phyloP scores from a whole-genome alignment of 2,113 vertebrate genomes.

The Gobiocypris rarus region DNA sequence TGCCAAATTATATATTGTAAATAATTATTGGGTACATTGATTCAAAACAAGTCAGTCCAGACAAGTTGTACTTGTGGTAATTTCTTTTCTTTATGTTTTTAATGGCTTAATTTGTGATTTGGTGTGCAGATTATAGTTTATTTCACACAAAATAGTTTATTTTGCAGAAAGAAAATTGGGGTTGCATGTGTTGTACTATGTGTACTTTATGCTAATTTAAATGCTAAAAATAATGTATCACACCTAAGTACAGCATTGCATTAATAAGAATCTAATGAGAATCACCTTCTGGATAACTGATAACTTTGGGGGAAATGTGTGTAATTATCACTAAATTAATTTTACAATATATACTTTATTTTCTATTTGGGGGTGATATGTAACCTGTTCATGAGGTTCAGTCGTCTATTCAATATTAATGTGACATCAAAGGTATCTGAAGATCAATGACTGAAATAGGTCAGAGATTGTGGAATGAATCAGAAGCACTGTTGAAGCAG shows the following conservation, averaged over 20 bases:
- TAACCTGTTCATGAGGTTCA: not conserved
- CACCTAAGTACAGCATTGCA: not conserved
- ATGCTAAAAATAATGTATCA: not conserved
- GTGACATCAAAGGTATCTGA: not conserved
- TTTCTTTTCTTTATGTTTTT: not conserved
- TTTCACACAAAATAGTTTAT: no score
- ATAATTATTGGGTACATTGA: not conserved
- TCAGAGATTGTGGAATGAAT: conserved; percentile 18
- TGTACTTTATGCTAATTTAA: not conserved
- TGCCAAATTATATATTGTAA: not conserved
- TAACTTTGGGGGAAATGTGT: not conserved
- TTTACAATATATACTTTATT: not conserved
- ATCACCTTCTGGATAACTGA: not conserved
- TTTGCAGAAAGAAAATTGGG: no score
- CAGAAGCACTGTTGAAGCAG: not conserved
- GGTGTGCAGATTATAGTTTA: no score
- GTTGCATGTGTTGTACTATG: not conserved
- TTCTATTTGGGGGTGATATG: not conserved
- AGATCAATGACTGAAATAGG: not conserved
- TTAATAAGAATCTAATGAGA: not conserved
- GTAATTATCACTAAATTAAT: not conserved
- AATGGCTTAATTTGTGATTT: no score
- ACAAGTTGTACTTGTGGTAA: not conserved
- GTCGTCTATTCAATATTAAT: not conserved
- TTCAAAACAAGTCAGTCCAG: not conserved